Evolutionary conservation across 1,140 invertebrate species (phyloP).

Genomic region (Acromyrmex echinatior): DNA sequence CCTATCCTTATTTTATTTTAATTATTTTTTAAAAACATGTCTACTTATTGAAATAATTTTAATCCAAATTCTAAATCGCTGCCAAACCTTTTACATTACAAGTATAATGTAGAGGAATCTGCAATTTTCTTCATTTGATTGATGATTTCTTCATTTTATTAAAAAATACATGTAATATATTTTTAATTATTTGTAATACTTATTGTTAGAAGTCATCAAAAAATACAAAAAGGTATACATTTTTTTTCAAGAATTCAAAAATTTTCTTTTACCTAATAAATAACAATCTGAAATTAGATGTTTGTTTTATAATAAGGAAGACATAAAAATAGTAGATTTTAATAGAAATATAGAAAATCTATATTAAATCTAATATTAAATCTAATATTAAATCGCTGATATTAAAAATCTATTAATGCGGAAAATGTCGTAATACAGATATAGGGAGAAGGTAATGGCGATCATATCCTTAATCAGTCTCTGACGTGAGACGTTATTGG

Average conservation of each 20-base stretch:
- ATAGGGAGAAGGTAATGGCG: background rate
- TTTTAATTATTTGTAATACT: background rate
- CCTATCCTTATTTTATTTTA: too few relatives aligned
- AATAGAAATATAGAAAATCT: background rate
- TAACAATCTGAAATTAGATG: background rate
- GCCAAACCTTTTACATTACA: too few relatives aligned
- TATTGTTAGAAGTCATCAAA: background rate
- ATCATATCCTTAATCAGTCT: conserved; percentile 44
- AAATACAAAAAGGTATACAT: background rate
- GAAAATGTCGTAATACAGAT: background rate
- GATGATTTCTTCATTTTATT: too few relatives aligned
- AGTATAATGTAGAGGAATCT: too few relatives aligned
- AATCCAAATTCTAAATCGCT: too few relatives aligned
- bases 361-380: conserved; percentile 5
- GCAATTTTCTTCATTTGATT: too few relatives aligned
- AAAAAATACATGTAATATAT: too few relatives aligned
- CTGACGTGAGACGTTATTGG: conserved; percentile 50
- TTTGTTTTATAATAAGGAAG: background rate
- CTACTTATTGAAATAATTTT: too few relatives aligned
- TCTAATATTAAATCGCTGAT: background rate
- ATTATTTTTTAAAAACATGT: too few relatives aligned
- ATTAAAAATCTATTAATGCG: conserved; percentile 9
- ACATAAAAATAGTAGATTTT: background rate
- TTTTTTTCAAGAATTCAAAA: background rate
- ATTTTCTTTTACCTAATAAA: background rate